Base-by-base conservation (phyloP, 2,113 vertebrate species). In the Petrocephalus zakoni region DNA sequence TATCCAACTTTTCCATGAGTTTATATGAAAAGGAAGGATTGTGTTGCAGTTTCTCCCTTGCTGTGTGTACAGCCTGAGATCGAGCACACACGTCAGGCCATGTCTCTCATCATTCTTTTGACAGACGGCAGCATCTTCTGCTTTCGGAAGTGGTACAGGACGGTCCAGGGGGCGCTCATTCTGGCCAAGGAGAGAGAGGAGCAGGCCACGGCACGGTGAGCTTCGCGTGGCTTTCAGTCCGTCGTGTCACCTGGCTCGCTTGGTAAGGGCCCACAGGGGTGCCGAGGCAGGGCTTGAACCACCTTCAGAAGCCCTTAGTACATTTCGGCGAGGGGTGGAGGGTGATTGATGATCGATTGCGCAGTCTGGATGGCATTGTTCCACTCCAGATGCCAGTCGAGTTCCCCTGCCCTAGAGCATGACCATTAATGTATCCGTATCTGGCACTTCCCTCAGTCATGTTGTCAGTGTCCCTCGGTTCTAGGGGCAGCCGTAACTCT, bases 71-170 rank as follows among this genome's bases (percentile, higher is more conserved):
- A 37, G 10, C 15, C 68, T 72, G 64, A 47, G 34, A 49, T 47
- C 1, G 37, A 83, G 46, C 37, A 15, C 81, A 49, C 37, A 49
- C 19, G 72, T 78, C 17, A 15, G 29, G 34, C 37, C 21, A 0
- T 5, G n/a, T n/a, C 15, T 58, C 29, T 87, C 86, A 29, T 58
- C n/a, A 25, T 22, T 19, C 46, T 58, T 61, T 42, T 78, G 6
- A 2, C 88, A 90, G 92, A 25, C 49, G 47, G 25, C 58, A 84
- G 81, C 13, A 64, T 81, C 81, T 93, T 93, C 58, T 87, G 55
- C 49, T 37, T 93, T 13, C 56, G 58, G 61, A 87, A 7, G 46
- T 93, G 92, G 92, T 92, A 87, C 47, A 88, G 87, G 34, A 88
- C 56, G 0, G 37, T 93, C 49, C 88, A 91, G 21, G 17, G 84